Percentiles rank a stretch among this genome's conserved stretches.
Conservation (phyloP, 1,140 invertebrate genomes). For the Dinothrombium tinctorium region DNA sequence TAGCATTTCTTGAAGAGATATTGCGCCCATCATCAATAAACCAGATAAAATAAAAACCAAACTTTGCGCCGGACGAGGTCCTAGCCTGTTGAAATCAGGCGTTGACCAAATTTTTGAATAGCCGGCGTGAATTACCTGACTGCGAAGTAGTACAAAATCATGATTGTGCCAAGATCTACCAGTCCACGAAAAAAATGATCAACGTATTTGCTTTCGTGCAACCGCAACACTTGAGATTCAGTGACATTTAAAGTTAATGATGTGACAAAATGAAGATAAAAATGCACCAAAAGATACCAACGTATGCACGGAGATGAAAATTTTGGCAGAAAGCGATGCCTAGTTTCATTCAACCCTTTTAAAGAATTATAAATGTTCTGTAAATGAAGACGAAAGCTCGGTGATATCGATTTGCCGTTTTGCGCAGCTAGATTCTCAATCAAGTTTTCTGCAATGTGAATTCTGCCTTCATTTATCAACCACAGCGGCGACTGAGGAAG, state of each 20-base stretch:
- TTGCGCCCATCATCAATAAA: constrained; percentile 6
- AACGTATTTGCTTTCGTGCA: constrained; percentile 4
- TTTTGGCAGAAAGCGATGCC: constrained; percentile 2
- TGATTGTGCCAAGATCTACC: constrained; percentile 7
- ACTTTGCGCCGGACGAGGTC: constrained; percentile 5
- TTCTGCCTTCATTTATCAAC: constrained; percentile 10
- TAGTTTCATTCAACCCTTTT: not conserved
- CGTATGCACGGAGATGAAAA: constrained; percentile 6
- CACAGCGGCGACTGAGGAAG: constrained; percentile 14
- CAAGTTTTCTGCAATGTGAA: constrained; percentile 5
- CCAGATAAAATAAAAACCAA: constrained; percentile 7
- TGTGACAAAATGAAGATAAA: constrained; percentile 10
- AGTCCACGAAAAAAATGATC: constrained; percentile 7
- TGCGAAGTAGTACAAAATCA: constrained; percentile 8
- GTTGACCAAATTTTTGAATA: not conserved
- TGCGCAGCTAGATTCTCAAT: constrained; percentile 5
- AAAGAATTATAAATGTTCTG: constrained; percentile 4
- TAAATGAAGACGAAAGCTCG: constrained; percentile 4
- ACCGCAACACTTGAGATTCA: constrained; percentile 3
- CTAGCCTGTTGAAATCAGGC: constrained; percentile 5
- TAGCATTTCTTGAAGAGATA: constrained; percentile 7
- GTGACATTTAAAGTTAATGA: constrained; percentile 2
- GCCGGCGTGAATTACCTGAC: constrained; percentile 1
- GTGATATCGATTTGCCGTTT: constrained; percentile 7
- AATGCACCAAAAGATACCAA: constrained; percentile 9